phyloP scores from a whole-genome alignment of 1,140 invertebrate species.

The Maconellicoccus hirsutus region DNA sequence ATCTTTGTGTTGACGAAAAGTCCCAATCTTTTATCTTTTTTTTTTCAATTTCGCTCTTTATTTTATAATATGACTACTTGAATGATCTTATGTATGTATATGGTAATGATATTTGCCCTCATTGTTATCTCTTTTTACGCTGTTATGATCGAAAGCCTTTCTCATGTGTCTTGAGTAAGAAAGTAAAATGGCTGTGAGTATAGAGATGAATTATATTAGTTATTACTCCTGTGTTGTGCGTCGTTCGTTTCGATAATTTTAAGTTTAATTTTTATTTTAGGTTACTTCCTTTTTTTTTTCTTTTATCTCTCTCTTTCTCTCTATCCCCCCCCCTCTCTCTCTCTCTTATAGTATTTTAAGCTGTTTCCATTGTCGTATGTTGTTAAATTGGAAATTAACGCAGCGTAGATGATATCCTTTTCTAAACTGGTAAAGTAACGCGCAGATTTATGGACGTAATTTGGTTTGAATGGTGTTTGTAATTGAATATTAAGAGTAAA shows the following conservation, averaged over 20 bases:
- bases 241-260: background rate
- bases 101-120: background rate
- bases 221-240: background rate
- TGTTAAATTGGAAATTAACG: too few species aligned
- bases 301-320: background rate
- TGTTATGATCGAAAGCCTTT: background rate
- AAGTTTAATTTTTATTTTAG: background rate
- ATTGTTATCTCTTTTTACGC: background rate
- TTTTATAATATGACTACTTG: background rate
- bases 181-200: conserved; percentile 1
- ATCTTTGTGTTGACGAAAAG: background rate
- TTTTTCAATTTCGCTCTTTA: conserved; percentile 3
- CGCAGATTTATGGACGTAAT: too few species aligned
- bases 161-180: background rate
- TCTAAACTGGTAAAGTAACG: too few species aligned
- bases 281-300: background rate
- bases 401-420: too few species aligned
- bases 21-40: background rate
- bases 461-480: too few species aligned
- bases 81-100: background rate
- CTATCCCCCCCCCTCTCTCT: too few species aligned
- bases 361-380: too few species aligned
- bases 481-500: too few species aligned
- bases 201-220: background rate
- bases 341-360: too few species aligned